These are phyloP conservation scores for Poecile atricapillus DNA, from an alignment of 2,113 vertebrate genomes.

Conservation along the genomic window DNA sequence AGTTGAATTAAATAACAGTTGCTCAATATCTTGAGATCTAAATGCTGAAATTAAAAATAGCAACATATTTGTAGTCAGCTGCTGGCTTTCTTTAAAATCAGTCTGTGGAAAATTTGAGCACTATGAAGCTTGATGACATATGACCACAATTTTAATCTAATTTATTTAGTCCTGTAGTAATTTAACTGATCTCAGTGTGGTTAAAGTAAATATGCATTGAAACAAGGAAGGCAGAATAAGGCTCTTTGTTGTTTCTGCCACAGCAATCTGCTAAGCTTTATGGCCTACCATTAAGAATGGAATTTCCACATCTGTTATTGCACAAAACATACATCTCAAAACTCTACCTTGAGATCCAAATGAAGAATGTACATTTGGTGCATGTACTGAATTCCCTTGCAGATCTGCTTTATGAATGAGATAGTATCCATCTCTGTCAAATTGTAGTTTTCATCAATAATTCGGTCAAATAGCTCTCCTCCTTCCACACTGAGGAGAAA, in stretches of 20 bases:
- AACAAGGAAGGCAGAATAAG: neutral
- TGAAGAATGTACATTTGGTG: slow-evolving; percentile 98
- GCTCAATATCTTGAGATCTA: neutral
- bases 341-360: slow-evolving; percentile 92
- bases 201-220: neutral
- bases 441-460: slow-evolving; percentile 92
- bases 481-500: slow-evolving; percentile 85
- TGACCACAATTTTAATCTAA: neutral
- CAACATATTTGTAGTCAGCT: neutral
- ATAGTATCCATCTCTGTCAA: slow-evolving; percentile 92
- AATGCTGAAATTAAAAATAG: neutral
- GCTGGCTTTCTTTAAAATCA: neutral
- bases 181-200: neutral
- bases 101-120: neutral
- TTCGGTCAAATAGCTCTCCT: slow-evolving; percentile 95
- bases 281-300: neutral
- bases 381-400: slow-evolving; percentile 94
- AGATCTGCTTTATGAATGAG: slow-evolving; percentile 91
- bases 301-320: neutral
- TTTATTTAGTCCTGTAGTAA: neutral
- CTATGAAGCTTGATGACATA: neutral
- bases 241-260: neutral
- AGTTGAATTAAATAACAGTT: neutral
- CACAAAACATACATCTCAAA: neutral
- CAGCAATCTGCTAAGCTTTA: neutral